Percentiles rank a stretch among this genome's conserved stretches.
Evolutionary conservation across 2,113 vertebrate genomes (phyloP).

Genomic region (Camelus dromedarius): DNA sequence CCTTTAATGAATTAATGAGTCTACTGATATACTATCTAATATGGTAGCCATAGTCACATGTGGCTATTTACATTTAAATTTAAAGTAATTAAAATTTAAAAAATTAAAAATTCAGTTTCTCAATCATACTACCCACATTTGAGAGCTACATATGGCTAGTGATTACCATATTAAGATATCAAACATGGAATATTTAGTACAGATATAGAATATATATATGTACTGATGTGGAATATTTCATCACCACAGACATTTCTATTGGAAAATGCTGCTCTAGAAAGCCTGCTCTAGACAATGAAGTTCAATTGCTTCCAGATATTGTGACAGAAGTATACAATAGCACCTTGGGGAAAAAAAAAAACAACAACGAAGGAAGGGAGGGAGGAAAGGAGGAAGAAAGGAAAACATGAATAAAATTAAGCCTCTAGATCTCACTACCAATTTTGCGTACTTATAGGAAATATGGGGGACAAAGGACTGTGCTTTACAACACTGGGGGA

Average conservation of each 20-base stretch:
- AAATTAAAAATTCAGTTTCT: background rate
- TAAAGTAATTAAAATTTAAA: background rate
- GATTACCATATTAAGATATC: background rate
- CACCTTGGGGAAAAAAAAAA: background rate
- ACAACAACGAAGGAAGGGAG: background rate
- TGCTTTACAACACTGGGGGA: background rate
- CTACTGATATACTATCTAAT: background rate
- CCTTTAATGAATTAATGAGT: background rate
- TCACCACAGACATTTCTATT: background rate
- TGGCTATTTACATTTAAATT: background rate
- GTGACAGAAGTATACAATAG: background rate
- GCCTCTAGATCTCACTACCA: slow-evolving; percentile 17
- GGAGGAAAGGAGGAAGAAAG: background rate
- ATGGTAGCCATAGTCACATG: background rate
- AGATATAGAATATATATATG: background rate
- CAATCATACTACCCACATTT: background rate
- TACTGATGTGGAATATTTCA: background rate
- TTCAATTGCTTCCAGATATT: background rate
- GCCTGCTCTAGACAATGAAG: background rate
- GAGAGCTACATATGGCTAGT: background rate
- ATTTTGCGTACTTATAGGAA: background rate
- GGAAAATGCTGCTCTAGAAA: background rate
- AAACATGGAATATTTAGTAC: background rate
- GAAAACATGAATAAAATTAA: background rate
- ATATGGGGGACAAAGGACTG: background rate